Evolutionary conservation across 2,113 vertebrate species (phyloP).

Genomic region (Myocastor coypus): DNA sequence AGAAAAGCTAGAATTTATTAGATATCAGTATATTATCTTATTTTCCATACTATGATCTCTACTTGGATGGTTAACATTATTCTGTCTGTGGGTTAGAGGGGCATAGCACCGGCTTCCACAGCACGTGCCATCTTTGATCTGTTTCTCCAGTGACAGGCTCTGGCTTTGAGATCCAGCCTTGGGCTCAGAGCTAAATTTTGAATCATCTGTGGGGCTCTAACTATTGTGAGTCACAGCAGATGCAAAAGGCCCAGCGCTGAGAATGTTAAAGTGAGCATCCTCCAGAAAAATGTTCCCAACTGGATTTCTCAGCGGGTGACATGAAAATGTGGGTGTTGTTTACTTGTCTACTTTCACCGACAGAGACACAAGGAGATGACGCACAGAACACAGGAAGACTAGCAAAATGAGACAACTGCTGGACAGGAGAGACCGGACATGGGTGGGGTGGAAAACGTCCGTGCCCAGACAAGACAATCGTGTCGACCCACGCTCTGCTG

Average conservation of each 20-base stretch:
- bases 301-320: slow-evolving; percentile 59
- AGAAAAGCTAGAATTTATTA: not conserved
- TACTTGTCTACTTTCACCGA: slow-evolving; percentile 57
- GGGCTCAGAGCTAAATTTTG: slow-evolving; percentile 29
- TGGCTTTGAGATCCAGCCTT: slow-evolving; percentile 34
- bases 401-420: slow-evolving; percentile 64
- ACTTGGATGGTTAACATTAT: not conserved
- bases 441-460: slow-evolving; percentile 13
- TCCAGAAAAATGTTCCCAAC: slow-evolving; percentile 41
- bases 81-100: not conserved
- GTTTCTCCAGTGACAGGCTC: slow-evolving; percentile 57
- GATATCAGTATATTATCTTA: not conserved
- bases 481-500: not conserved
- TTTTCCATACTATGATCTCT: not conserved
- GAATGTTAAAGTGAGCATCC: slow-evolving; percentile 55
- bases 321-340: slow-evolving; percentile 54
- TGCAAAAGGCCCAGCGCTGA: not conserved
- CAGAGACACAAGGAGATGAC: slow-evolving; percentile 40
- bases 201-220: slow-evolving; percentile 61
- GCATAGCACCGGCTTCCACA: slow-evolving; percentile 9
- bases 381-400: slow-evolving; percentile 40
- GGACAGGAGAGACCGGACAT: not conserved
- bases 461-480: slow-evolving; percentile 58
- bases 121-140: not conserved
- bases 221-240: not conserved